Base-by-base conservation (phyloP, 2,797 vertebrate genomes). In the Acomys russatus region DNA sequence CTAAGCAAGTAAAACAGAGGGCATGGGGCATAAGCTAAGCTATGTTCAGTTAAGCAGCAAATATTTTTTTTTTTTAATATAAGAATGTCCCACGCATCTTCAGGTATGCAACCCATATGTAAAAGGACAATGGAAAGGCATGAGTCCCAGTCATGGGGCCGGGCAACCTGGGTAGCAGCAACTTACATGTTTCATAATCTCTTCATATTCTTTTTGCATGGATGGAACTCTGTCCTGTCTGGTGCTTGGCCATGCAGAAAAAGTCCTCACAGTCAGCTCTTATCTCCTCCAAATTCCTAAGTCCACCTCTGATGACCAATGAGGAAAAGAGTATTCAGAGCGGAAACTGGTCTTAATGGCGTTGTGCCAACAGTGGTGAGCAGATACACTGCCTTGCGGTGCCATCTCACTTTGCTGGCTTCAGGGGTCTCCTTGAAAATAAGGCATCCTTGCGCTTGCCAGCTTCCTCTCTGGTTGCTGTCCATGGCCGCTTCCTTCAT, bases 341-440 rank as follows among this genome's bases (percentile, higher is more conserved):
- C 33, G 30, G 84, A 98, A 97, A 95, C 95, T 96, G 97, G 97
- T 91, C 94, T 92, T 97, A 96, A 96, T 90, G 98, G 98, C 92
- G 95, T 94, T 94, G 97, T 93, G 94, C 97, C 97, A 97, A 92
- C 96, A 94, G 97, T 96, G 97, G 97, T 98, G 96, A 97, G 98
- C 97, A 97, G 98, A 97, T 96, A 92, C 74, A 84, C 97, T 93
- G 96, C 96, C 91, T 98, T 96, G 92, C 96, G 96, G 97, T 84
- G 94, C 95, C 98, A 97, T 97, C 98, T 98, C 97, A 94, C 98
- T 97, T 97, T 98, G 96, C 95, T 98, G 95, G 93, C 98, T 98
- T 97, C 96, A 95, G 97, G 98, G 93, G 95, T 96, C 96, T 97
- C 95, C 77, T 93, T 98, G 97, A 97, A 98, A 98, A 98, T 97